These are phyloP conservation scores for Polydrusus tereticollis DNA, from an alignment of 2,888 invertebrate genomes.

Conservation along the genomic window DNA sequence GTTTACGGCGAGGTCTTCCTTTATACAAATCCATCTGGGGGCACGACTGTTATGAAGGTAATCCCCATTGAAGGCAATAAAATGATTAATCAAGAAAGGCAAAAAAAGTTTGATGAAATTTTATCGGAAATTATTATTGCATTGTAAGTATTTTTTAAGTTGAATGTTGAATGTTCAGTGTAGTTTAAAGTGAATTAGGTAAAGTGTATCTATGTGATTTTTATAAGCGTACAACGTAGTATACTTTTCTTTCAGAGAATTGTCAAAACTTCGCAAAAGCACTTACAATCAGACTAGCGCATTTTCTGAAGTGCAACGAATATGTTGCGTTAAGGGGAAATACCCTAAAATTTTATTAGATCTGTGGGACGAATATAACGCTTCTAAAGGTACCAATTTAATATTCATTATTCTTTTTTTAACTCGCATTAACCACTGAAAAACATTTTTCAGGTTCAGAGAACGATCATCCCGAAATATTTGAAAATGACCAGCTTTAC, in stretches of 20 bases:
- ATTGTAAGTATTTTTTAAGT: slow-evolving; percentile 69
- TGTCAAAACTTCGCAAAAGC: slow-evolving; percentile 79
- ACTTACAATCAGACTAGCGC: slow-evolving; percentile 74
- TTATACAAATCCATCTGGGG: slow-evolving; percentile 70
- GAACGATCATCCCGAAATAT: slow-evolving; percentile 85
- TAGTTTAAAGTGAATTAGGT: too few relatives aligned
- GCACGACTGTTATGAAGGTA: slow-evolving; percentile 82
- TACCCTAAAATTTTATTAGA: slow-evolving; percentile 39
- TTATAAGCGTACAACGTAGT: background rate
- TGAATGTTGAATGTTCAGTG: background rate
- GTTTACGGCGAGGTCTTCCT: slow-evolving; percentile 96
- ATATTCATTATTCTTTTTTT: too few relatives aligned
- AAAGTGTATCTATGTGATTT: too few relatives aligned
- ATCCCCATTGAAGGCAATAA: slow-evolving; percentile 91
- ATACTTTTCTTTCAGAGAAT: slow-evolving; percentile 71
- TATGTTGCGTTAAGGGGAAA: slow-evolving; percentile 69
- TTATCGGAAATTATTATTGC: slow-evolving; percentile 93
- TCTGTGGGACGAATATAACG: slow-evolving; percentile 36
- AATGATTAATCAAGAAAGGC: slow-evolving; percentile 88
- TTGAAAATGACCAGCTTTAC: slow-evolving; percentile 82
- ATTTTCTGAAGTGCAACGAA: slow-evolving; percentile 79
- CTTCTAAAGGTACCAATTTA: slow-evolving; percentile 30
- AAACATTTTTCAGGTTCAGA: slow-evolving; percentile 72
- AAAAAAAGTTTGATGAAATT: slow-evolving; percentile 90
- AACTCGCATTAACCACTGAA: too few relatives aligned